Percentiles rank a stretch among this genome's conserved stretches.
These are phyloP conservation scores for Nymphalis io DNA, from an alignment of 1,140 invertebrate species.

Conservation along the genomic window DNA sequence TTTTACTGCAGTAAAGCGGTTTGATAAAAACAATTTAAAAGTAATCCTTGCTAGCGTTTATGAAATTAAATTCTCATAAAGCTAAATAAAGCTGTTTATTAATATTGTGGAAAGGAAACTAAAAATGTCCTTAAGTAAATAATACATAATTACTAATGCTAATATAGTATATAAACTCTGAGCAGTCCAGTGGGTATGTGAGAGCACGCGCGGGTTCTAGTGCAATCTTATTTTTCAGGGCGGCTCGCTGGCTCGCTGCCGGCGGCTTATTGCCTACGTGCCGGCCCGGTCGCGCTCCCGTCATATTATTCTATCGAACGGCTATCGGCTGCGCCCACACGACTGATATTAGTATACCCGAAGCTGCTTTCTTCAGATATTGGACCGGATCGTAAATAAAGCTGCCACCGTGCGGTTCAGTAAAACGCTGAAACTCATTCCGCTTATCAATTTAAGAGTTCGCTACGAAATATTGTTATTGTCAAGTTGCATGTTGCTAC, in stretches of 20 bases:
- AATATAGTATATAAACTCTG: constrained; percentile 11
- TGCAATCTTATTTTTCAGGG: constrained; percentile 74
- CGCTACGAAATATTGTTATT: not conserved
- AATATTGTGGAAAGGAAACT: no score
- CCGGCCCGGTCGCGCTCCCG: constrained; percentile 59
- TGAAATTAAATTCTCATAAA: no score
- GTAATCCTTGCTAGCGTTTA: no score
- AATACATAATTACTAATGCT: constrained; percentile 1
- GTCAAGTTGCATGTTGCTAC: not conserved
- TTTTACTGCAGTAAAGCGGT: no score
- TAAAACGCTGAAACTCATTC: constrained; percentile 38
- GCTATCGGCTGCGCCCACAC: constrained; percentile 72
- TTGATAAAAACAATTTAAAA: not conserved
- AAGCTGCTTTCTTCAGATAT: constrained; percentile 73
- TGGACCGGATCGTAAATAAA: constrained; percentile 72
- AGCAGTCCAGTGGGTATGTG: constrained; percentile 33
- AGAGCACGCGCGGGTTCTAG: constrained; percentile 50
- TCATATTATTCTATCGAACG: constrained; percentile 78
- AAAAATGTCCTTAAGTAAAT: no score
- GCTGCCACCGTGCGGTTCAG: constrained; percentile 49
- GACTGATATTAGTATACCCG: constrained; percentile 73
- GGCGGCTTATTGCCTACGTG: constrained; percentile 78
- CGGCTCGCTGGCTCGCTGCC: constrained; percentile 62
- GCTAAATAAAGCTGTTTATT: no score
- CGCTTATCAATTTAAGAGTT: constrained; percentile 58